Conservation (phyloP, 2,113 vertebrate genomes). For the Eulacestoma nigropectus region DNA sequence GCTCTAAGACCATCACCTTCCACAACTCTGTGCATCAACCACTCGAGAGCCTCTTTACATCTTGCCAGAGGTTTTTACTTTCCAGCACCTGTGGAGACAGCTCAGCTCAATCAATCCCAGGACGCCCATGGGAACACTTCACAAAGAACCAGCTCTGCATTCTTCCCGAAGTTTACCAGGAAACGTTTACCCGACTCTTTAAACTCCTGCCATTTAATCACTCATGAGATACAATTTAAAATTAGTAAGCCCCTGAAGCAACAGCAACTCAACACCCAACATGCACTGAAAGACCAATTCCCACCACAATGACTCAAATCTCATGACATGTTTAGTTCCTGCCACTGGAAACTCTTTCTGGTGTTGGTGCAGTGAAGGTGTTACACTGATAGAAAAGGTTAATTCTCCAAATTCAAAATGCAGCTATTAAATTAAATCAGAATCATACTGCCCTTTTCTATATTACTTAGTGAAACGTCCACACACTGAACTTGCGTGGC, state of each 20-base stretch:
- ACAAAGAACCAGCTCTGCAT: neutral
- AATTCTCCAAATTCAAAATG: neutral
- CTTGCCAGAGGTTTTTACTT: neutral
- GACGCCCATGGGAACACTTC: neutral
- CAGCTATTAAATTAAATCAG: neutral
- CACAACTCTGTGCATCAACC: neutral
- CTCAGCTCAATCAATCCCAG: neutral
- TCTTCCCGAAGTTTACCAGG: neutral
- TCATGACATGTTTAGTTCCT: accelerated
- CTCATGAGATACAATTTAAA: neutral
- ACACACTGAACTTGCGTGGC: neutral
- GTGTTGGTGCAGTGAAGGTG: neutral
- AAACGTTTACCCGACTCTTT: neutral
- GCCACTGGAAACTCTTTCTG: neutral
- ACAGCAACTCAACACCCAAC: neutral
- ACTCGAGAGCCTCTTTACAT: neutral
- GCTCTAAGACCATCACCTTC: neutral
- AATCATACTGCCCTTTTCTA: neutral
- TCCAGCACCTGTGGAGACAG: neutral
- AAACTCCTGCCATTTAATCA: neutral
- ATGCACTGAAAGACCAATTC: accelerated
- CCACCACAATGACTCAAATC: neutral
- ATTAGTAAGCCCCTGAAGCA: neutral
- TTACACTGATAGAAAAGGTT: neutral
- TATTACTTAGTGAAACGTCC: neutral